Evolutionary conservation across 2,113 vertebrate genomes (phyloP).

Genomic region (Sprattus sprattus): DNA sequence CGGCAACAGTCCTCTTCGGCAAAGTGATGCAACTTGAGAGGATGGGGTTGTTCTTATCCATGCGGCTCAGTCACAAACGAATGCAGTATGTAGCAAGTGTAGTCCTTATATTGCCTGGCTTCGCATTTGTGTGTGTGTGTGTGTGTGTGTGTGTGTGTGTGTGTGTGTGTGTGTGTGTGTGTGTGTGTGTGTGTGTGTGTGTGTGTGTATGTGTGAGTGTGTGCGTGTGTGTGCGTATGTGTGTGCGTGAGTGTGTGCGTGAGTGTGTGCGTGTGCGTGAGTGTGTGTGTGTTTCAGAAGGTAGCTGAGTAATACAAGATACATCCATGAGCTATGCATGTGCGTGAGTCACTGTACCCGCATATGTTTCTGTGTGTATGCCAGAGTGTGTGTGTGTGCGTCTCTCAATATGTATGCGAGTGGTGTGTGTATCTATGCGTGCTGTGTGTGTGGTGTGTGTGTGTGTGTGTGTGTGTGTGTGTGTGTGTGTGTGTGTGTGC

Average conservation of each 20-base stretch:
- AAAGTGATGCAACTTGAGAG: constrained; percentile 9
- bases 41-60: neutral
- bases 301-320: neutral
- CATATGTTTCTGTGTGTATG: constrained; percentile 18
- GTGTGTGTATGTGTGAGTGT: neutral
- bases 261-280: neutral
- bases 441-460: constrained; percentile 24
- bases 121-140: neutral
- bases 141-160: neutral
- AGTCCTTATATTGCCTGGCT: neutral
- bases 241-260: neutral
- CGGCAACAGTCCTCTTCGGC: neutral
- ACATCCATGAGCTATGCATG: constrained; percentile 11
- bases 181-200: neutral
- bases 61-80: neutral
- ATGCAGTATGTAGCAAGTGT: neutral
- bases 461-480: constrained; percentile 32
- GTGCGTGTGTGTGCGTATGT: neutral
- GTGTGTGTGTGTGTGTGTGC: neutral
- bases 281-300: neutral
- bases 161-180: neutral
- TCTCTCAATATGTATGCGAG: no score
- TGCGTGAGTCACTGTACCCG: neutral
- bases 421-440: neutral
- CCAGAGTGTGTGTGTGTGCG: constrained; percentile 1